A percentile compares a stretch with the other conserved stretches of the same genome.
Conservation (phyloP, 2,797 vertebrate species). For the Coregonus suidteri region DNA sequence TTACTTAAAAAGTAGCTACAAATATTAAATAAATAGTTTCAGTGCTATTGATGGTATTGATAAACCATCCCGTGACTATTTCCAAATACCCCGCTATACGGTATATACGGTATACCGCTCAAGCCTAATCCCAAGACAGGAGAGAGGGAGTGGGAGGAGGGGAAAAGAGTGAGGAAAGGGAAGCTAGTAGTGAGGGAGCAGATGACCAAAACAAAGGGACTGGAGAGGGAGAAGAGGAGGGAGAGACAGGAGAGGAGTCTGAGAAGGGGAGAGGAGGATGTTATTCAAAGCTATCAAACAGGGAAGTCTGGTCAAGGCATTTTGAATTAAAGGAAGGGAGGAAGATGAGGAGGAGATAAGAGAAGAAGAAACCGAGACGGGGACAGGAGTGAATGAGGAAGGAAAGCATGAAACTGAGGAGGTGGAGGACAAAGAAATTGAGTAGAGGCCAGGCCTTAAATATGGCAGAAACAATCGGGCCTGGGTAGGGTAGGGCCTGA, state of each 20-base stretch:
- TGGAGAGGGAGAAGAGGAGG: background rate
- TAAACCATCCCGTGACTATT: too few relatives aligned
- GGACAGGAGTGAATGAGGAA: background rate
- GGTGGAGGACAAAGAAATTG: slow-evolving; percentile 5
- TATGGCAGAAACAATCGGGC: too few relatives aligned
- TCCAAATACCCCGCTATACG: slow-evolving; percentile 42
- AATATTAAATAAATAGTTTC: too few relatives aligned
- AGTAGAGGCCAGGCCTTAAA: background rate
- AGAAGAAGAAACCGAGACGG: slow-evolving; percentile 7
- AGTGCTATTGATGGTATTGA: too few relatives aligned
- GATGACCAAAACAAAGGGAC: background rate
- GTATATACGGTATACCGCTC: slow-evolving; percentile 62
- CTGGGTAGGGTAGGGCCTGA: too few relatives aligned
- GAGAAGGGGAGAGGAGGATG: slow-evolving; percentile 12
- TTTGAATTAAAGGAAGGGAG: slow-evolving; percentile 29
- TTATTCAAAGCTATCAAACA: slow-evolving; percentile 27
- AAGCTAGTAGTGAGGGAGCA: slow-evolving; percentile 9
- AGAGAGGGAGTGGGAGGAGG: slow-evolving; percentile 56
- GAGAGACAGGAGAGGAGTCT: background rate
- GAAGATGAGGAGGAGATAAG: slow-evolving; percentile 31
- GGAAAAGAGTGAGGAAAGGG: background rate
- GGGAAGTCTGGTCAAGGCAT: slow-evolving; percentile 36
- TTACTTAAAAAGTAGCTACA: too few relatives aligned
- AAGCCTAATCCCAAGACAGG: slow-evolving; percentile 57
- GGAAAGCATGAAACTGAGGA: background rate